Base-by-base conservation (phyloP, 1,140 invertebrate species). In the Eciton burchellii region DNA sequence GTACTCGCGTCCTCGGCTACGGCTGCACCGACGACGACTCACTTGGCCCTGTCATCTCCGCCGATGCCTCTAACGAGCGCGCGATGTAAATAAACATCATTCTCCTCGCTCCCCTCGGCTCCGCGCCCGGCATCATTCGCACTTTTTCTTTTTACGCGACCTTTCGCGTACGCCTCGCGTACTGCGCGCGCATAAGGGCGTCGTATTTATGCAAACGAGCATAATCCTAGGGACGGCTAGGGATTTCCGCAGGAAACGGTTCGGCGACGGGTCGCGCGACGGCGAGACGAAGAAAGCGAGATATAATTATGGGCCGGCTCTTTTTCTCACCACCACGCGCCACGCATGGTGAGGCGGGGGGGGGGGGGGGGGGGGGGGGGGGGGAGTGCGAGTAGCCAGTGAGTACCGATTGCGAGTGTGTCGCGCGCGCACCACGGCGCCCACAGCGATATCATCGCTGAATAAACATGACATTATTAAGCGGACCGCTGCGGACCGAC, bases 391-490 rank as follows among this genome's bases (percentile, higher is more conserved):
- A 77, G 87, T 82, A 79, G 82, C 87, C 88, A 88, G 90, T 88
- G 91, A 91, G n/a, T 85, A 89, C 88, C 82, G 84, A 91, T 90
- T 83, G 88, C 88, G 88, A 89, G 89, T 88, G 86, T 87, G 90
- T 87, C 90, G 89, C 89, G 85, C 87, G 91, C 35, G 35, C n/a
- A n/a, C 88, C 91, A 89, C 84, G 88, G 87, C 86, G 91, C 91
- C 88, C 90, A 89, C 90, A 86, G 92, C 92, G 90, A 93, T 93
- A 94, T 94, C 90, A 93, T 93, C 92, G 90, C 93, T 94, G 93
- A 94, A 94, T 94, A 94, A 94, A 94, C 93, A 94, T 94, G 93
- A 93, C 92, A 94, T 93, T 93, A 93, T 93, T 93, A 94, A 93
- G 92, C 92, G 92, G 88, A 92, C 92, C 92, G 91, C 90, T 92